Evolutionary conservation across 2,888 invertebrate genomes (phyloP).

Genomic region (Halictus ligatus): DNA sequence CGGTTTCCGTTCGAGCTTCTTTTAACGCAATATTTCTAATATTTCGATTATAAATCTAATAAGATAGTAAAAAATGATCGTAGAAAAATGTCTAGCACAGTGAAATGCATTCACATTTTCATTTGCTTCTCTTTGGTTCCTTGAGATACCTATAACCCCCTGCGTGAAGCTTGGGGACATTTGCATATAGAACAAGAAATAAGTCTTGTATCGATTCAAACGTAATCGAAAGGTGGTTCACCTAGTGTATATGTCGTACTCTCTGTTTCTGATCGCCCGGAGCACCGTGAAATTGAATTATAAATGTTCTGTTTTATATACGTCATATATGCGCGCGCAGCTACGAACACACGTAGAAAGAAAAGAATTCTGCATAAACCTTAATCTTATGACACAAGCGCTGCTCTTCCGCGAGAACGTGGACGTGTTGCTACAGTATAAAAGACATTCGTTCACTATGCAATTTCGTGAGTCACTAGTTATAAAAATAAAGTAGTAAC

Average conservation of each 20-base stretch:
- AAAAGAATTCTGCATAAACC: neutral
- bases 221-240: slow-evolving; percentile 52
- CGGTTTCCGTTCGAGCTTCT: neutral
- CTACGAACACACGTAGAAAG: neutral
- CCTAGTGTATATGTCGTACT: slow-evolving; percentile 13
- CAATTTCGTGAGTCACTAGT: neutral
- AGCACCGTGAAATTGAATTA: slow-evolving; percentile 41
- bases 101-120: neutral
- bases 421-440: neutral
- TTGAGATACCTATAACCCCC: neutral
- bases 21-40: neutral
- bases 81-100: neutral
- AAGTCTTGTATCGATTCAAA: slow-evolving; percentile 37
- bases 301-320: slow-evolving; percentile 29
- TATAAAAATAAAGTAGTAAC: neutral
- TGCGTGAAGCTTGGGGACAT: neutral
- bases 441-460: neutral
- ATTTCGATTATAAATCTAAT: neutral
- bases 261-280: slow-evolving; percentile 40
- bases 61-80: neutral
- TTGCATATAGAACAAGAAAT: slow-evolving; percentile 6
- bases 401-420: neutral
- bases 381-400: slow-evolving; percentile 12
- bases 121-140: neutral
- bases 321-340: neutral